A percentile compares a stretch with the other conserved stretches of the same genome.
phyloP scores from a whole-genome alignment of 2,797 vertebrate genomes.

The Micropoecilia bifurca region DNA sequence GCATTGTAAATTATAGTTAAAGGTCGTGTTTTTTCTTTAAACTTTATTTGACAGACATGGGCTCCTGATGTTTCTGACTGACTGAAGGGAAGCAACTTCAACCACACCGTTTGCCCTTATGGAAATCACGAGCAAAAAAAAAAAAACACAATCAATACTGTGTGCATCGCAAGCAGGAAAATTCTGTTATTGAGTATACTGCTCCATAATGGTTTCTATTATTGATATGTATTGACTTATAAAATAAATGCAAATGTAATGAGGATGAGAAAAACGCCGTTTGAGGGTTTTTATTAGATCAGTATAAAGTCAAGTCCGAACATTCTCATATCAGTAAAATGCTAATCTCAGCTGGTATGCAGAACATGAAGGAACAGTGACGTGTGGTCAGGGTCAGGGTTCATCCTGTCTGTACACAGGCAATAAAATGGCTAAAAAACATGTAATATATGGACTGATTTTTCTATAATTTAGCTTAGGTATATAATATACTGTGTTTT shows the following conservation, averaged over 20 bases:
- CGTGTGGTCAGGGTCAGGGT: too few relatives aligned
- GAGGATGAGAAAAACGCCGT: constrained; percentile 80
- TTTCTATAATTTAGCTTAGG: too few relatives aligned
- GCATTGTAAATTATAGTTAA: neutral
- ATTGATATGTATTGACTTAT: constrained; percentile 84
- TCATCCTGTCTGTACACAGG: too few relatives aligned
- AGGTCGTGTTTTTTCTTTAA: neutral
- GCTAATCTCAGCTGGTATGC: constrained; percentile 59
- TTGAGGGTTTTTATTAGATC: constrained; percentile 81
- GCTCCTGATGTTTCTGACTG: constrained; percentile 57
- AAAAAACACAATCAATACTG: constrained; percentile 82
- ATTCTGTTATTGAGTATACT: constrained; percentile 82
- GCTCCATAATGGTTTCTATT: constrained; percentile 82
- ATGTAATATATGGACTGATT: too few relatives aligned
- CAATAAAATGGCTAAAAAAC: too few relatives aligned
- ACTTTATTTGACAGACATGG: constrained; percentile 31
- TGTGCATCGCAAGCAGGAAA: constrained; percentile 83
- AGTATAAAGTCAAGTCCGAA: constrained; percentile 68
- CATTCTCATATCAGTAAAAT: constrained; percentile 76
- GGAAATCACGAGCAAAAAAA: constrained; percentile 81
- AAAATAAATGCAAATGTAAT: constrained; percentile 83
- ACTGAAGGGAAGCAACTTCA: constrained; percentile 75
- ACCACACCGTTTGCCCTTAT: constrained; percentile 77
- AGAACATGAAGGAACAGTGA: constrained; percentile 44
- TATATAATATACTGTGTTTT: too few relatives aligned